A percentile compares a stretch with the other conserved stretches of the same genome.
Evolutionary conservation across 2,797 vertebrate genomes (phyloP).

Genomic region (Pangasius macronema): DNA sequence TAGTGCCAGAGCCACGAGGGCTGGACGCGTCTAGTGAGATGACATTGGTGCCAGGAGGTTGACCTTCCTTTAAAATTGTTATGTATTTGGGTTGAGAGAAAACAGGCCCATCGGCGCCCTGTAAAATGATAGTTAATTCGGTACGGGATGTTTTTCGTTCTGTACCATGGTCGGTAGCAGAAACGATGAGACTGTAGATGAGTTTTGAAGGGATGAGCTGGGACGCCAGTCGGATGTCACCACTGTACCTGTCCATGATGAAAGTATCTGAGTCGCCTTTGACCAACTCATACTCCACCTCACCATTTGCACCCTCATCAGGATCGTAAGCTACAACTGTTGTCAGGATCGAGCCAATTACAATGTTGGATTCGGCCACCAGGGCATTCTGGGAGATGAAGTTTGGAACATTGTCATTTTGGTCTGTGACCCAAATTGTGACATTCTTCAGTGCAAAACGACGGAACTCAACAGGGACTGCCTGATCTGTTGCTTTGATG

Average conservation of each 20-base stretch:
- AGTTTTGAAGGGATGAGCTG: slow-evolving; percentile 87
- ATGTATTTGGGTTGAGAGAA: slow-evolving; percentile 96
- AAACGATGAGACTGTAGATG: slow-evolving; percentile 88
- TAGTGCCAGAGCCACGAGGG: slow-evolving; percentile 79
- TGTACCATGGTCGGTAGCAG: slow-evolving; percentile 89
- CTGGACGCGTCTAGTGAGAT: slow-evolving; percentile 92
- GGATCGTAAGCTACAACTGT: slow-evolving; percentile 92
- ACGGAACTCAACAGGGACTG: slow-evolving; percentile 88
- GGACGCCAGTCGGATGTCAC: slow-evolving; percentile 89
- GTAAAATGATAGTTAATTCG: slow-evolving; percentile 90
- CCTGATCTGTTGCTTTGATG: slow-evolving; percentile 91
- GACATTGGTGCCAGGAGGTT: slow-evolving; percentile 92
- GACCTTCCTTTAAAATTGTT: slow-evolving; percentile 93
- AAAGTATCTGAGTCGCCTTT: slow-evolving; percentile 92
- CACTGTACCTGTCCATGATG: slow-evolving; percentile 94
- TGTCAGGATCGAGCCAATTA: slow-evolving; percentile 90
- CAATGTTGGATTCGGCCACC: slow-evolving; percentile 86
- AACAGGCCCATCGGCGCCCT: slow-evolving; percentile 88
- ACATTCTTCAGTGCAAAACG: slow-evolving; percentile 92
- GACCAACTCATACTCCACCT: slow-evolving; percentile 94
- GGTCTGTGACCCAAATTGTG: slow-evolving; percentile 92
- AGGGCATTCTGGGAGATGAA: slow-evolving; percentile 94
- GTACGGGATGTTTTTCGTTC: slow-evolving; percentile 88
- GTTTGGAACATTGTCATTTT: slow-evolving; percentile 90
- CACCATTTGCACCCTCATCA: slow-evolving; percentile 91